Evolutionary conservation across 1,140 invertebrate genomes (phyloP).

Genomic region (Chelonus insularis): DNA sequence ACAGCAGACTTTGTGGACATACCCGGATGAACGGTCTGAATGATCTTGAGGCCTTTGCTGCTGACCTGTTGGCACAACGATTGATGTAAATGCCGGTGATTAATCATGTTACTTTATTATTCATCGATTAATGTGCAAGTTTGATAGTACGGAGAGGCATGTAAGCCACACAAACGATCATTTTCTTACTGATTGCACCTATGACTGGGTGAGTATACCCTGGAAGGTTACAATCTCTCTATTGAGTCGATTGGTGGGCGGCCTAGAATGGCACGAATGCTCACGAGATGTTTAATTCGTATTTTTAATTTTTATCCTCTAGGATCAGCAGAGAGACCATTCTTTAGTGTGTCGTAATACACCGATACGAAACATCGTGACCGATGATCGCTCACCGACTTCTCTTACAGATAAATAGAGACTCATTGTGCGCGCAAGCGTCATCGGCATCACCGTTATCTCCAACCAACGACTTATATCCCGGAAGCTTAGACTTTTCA

Average conservation of each 20-base stretch:
- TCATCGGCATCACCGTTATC: constrained; percentile 15
- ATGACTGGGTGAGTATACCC: neutral
- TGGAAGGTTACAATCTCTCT: neutral
- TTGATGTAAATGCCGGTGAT: constrained; percentile 5
- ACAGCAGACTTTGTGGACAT: constrained; percentile 67
- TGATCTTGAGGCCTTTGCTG: constrained; percentile 90
- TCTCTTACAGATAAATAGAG: neutral
- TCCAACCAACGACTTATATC: constrained; percentile 5
- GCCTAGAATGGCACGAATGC: neutral
- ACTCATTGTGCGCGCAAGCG: constrained; percentile 9
- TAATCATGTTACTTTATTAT: neutral
- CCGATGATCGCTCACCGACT: constrained; percentile 10
- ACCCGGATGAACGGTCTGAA: constrained; percentile 73
- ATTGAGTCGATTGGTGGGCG: constrained; percentile 10
- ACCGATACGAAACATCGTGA: constrained; percentile 8
- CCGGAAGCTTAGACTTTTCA: neutral
- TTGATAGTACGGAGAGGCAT: neutral
- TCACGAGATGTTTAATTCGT: constrained; percentile 5
- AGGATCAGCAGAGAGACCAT: neutral
- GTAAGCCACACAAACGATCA: neutral
- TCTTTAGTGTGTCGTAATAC: constrained; percentile 2
- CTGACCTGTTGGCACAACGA: constrained; percentile 72
- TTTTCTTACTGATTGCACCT: constrained; percentile 9
- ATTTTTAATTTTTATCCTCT: neutral
- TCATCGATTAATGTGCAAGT: too few relatives aligned